A percentile compares a stretch with the other conserved stretches of the same genome.
Evolutionary conservation across 2,113 vertebrate genomes (phyloP).

Genomic region (Cebus imitator): DNA sequence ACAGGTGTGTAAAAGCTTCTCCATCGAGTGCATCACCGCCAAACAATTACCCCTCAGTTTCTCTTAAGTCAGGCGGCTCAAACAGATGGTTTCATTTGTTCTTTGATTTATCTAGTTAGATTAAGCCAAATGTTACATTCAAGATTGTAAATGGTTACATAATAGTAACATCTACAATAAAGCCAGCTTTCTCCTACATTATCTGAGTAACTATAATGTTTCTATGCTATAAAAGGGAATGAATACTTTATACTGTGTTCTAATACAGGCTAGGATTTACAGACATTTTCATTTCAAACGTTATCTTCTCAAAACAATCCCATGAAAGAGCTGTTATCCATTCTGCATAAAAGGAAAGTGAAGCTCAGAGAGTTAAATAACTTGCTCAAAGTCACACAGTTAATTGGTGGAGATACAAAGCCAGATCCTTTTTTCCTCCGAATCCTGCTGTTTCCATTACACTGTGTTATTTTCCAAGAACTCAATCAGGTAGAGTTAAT

Average conservation of each 20-base stretch:
- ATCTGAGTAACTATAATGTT: background rate
- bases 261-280: conserved; percentile 16
- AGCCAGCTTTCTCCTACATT: background rate
- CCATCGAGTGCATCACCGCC: background rate
- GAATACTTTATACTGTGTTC: background rate
- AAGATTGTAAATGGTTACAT: background rate
- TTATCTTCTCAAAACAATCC: background rate
- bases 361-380: conserved; percentile 25
- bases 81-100: background rate
- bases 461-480: background rate
- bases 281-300: conserved; percentile 33
- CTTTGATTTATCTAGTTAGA: background rate
- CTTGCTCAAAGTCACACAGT: background rate
- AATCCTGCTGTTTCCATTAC: background rate
- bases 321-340: background rate
- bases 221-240: background rate
- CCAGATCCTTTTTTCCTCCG: background rate
- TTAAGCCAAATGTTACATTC: background rate
- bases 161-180: background rate
- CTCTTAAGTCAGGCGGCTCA: background rate
- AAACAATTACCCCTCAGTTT: background rate
- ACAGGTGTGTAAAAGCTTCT: background rate
- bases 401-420: background rate
- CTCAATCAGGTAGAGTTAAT: background rate
- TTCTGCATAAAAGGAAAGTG: conserved; percentile 58